These are phyloP conservation scores for Physella acuta DNA, from an alignment of 1,140 invertebrate species.

Conservation along the genomic window DNA sequence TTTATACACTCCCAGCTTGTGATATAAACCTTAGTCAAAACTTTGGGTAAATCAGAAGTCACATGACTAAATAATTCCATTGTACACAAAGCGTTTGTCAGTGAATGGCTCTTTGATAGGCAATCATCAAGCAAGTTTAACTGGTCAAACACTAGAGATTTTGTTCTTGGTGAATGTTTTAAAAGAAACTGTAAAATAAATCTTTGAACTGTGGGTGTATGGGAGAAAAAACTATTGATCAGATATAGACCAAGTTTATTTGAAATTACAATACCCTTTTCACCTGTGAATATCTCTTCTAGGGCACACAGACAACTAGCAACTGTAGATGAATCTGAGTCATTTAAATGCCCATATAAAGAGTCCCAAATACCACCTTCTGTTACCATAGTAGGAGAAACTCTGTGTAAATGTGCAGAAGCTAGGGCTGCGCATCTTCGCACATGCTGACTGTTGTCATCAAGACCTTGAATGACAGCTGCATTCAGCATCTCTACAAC, in stretches of 20 bases:
- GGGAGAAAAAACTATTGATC: neutral
- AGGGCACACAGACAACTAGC: constrained; percentile 20
- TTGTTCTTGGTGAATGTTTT: constrained; percentile 17
- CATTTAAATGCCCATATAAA: constrained; percentile 15
- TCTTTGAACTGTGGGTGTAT: constrained; percentile 12
- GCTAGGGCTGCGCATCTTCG: constrained; percentile 11
- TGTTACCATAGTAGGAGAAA: constrained; percentile 15
- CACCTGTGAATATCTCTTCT: constrained; percentile 16
- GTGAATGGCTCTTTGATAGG: neutral
- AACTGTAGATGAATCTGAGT: constrained; percentile 9
- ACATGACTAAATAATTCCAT: constrained; percentile 19
- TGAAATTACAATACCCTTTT: constrained; percentile 20
- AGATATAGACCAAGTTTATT: constrained; percentile 23
- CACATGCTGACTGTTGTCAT: constrained; percentile 14
- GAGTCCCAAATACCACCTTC: constrained; percentile 21
- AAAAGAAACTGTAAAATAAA: constrained; percentile 22
- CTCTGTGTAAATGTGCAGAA: neutral
- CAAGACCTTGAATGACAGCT: constrained; percentile 1
- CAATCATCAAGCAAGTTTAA: constrained; percentile 17
- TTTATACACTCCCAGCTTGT: constrained; percentile 13
- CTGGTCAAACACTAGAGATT: constrained; percentile 21
- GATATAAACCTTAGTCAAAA: neutral
- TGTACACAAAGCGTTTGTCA: neutral
- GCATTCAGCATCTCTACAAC: neutral
- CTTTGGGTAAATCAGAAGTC: constrained; percentile 3